These are phyloP conservation scores for Drosophila dunni DNA, from an alignment of 1,140 invertebrate species.

Conservation along the genomic window DNA sequence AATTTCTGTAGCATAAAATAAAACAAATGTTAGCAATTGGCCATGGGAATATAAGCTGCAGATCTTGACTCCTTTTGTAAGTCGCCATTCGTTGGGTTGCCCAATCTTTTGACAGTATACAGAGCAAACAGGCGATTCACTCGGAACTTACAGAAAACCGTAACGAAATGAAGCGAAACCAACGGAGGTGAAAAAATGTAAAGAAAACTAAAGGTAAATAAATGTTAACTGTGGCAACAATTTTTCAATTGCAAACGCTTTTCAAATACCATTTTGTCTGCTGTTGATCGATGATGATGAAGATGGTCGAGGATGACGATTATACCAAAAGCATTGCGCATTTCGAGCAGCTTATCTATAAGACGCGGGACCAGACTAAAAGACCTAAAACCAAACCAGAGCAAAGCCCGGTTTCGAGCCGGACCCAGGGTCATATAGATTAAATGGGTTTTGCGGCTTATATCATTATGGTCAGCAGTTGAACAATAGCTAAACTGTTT, in stretches of 20 bases:
- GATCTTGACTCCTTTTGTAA: conserved; percentile 34
- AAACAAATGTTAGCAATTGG: conserved; percentile 13
- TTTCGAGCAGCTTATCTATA: conserved; percentile 22
- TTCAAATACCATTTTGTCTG: conserved; percentile 62
- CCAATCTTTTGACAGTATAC: conserved; percentile 68
- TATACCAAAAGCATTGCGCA: conserved; percentile 26
- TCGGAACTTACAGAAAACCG: conserved; percentile 16
- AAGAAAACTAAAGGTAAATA: conserved; percentile 29
- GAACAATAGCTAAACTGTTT: conserved; percentile 66
- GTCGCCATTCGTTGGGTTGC: conserved; percentile 49
- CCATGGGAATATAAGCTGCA: conserved; percentile 29
- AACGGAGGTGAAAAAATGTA: not conserved
- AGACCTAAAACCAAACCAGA: not conserved
- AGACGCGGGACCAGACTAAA: not conserved
- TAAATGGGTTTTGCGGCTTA: conserved; percentile 69
- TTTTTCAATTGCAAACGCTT: conserved; percentile 71
- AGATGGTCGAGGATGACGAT: conserved; percentile 21
- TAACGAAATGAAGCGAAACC: conserved; percentile 62
- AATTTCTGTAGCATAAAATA: not conserved
- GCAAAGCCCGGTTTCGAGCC: not conserved
- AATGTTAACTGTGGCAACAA: conserved; percentile 56
- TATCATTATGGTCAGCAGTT: conserved; percentile 62
- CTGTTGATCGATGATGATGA: conserved; percentile 45
- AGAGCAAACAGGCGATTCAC: conserved; percentile 28
- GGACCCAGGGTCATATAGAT: conserved; percentile 71